phyloP scores from a whole-genome alignment of 2,888 invertebrate species.

The Peribatodes rhomboidaria region DNA sequence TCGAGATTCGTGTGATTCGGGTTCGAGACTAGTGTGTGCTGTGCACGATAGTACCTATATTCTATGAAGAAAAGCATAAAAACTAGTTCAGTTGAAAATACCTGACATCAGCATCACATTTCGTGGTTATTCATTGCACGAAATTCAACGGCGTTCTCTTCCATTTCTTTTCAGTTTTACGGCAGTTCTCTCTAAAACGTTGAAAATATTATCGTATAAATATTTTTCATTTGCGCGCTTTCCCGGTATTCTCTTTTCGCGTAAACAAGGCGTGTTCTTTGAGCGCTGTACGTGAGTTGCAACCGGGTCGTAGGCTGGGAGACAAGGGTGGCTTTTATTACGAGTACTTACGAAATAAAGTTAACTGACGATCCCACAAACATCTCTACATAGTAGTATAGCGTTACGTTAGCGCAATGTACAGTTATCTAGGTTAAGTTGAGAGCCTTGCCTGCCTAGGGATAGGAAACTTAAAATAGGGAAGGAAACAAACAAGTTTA shows the following conservation, averaged over 20 bases:
- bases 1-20: too few species aligned
- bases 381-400: too few species aligned
- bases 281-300: constrained; percentile 38
- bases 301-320: constrained; percentile 18
- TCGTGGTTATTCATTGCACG: constrained; percentile 5
- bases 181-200: constrained; percentile 25
- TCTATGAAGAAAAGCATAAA: background rate
- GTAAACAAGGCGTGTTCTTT: constrained; percentile 38
- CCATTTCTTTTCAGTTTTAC: constrained; percentile 22
- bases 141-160: constrained; percentile 8
- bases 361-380: background rate
- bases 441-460: too few species aligned
- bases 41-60: too few species aligned
- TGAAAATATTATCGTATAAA: constrained; percentile 36
- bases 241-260: constrained; percentile 28
- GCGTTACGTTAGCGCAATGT: too few species aligned
- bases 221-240: constrained; percentile 37
- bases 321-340: background rate
- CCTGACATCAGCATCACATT: background rate
- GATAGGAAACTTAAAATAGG: too few species aligned
- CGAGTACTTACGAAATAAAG: background rate
- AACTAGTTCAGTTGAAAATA: constrained; percentile 14
- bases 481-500: too few species aligned
- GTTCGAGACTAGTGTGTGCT: too few species aligned
- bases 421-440: too few species aligned